These are phyloP conservation scores for Fringilla coelebs DNA, from an alignment of 2,797 vertebrate genomes.

Conservation along the genomic window DNA sequence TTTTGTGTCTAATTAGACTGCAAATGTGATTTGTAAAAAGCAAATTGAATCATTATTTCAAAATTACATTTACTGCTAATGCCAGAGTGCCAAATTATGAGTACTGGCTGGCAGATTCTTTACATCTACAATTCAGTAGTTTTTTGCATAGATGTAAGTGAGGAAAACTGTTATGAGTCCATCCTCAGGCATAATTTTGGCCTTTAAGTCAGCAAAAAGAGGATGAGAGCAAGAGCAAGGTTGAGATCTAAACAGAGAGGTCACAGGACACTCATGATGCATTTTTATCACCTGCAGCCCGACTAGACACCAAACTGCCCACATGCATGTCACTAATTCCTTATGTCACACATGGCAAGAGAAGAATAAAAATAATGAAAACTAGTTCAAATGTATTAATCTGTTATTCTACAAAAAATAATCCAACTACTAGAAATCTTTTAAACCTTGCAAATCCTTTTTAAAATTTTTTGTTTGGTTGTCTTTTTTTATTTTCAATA, in stretches of 20 bases:
- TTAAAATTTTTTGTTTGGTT: background rate
- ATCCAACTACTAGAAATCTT: background rate
- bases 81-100: background rate
- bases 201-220: background rate
- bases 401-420: background rate
- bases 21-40: background rate
- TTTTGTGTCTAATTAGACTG: background rate
- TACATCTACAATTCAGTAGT: background rate
- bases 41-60: background rate
- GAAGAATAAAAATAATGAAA: background rate
- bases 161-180: background rate
- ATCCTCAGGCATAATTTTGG: background rate
- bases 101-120: background rate
- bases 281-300: background rate
- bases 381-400: background rate
- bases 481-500: background rate
- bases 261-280: background rate
- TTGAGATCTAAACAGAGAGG: background rate
- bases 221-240: background rate
- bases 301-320: background rate
- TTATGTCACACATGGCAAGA: background rate
- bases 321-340: background rate
- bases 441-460: background rate
- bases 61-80: conserved; percentile 1
- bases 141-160: background rate